Evolutionary conservation across 2,888 invertebrate genomes (phyloP).

Genomic region (Rhabditoides inermis): DNA sequence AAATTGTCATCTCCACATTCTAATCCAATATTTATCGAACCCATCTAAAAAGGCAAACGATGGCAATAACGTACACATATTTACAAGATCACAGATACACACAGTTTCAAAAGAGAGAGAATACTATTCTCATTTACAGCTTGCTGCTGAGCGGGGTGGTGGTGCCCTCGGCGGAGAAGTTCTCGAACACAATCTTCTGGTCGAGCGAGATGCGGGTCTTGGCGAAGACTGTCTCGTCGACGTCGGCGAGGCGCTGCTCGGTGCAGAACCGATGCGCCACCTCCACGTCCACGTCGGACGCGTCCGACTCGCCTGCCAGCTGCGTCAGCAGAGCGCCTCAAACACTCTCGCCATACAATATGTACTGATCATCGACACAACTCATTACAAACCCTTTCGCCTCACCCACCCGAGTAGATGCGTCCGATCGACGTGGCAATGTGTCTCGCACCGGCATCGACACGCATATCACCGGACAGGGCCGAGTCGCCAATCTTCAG

Average conservation of each 20-base stretch:
- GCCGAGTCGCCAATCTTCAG: conserved; percentile 15
- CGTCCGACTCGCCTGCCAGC: conserved; percentile 46
- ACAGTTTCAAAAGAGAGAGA: too few species aligned
- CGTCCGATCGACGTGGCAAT: conserved; percentile 57
- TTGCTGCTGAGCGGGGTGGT: conserved; percentile 1
- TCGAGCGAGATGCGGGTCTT: conserved; percentile 22
- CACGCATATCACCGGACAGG: conserved; percentile 13
- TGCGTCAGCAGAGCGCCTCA: conserved; percentile 52
- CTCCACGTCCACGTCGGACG: conserved; percentile 30
- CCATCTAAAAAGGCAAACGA: too few species aligned
- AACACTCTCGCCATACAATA: too few species aligned
- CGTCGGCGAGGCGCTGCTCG: conserved; percentile 27
- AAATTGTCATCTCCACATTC: too few species aligned
- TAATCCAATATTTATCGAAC: too few species aligned
- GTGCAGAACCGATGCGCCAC: conserved; percentile 11
- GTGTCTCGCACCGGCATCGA: conserved; percentile 56
- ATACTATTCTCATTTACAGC: not conserved
- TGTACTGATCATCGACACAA: not conserved
- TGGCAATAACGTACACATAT: too few species aligned
- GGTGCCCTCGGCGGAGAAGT: conserved; percentile 11
- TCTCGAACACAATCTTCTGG: conserved; percentile 33
- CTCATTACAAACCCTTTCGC: not conserved
- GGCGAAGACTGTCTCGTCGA: conserved; percentile 22
- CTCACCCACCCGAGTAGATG: conserved; percentile 52
- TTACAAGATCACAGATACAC: too few species aligned